Evolutionary conservation across 2,113 vertebrate species (phyloP).

Genomic region (Hippocampus barbouri): DNA sequence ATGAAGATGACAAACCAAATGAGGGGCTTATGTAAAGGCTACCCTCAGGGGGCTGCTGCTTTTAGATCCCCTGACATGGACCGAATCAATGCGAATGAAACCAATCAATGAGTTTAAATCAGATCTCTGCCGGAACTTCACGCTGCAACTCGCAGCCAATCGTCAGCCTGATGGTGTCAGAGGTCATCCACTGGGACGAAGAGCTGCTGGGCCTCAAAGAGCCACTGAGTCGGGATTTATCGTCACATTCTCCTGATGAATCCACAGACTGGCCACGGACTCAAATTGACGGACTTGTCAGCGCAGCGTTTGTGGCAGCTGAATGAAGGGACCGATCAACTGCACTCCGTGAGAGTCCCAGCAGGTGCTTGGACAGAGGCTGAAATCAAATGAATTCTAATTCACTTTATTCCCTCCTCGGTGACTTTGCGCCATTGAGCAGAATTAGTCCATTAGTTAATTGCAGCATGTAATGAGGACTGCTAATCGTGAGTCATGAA

Average conservation of each 20-base stretch:
- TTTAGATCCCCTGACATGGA: constrained; percentile 1
- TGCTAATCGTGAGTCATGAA: constrained; percentile 48
- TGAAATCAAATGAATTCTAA: constrained; percentile 30
- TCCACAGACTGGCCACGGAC: constrained; percentile 28
- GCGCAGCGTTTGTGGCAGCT: background rate
- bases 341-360: constrained; percentile 2
- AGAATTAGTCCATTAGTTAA: constrained; percentile 39
- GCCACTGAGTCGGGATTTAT: constrained; percentile 55
- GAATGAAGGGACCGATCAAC: background rate
- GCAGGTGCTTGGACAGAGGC: constrained; percentile 16
- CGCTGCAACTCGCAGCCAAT: constrained; percentile 15
- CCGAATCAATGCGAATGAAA: constrained; percentile 9
- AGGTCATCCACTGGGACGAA: constrained; percentile 52
- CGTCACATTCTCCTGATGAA: constrained; percentile 38
- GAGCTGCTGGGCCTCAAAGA: constrained; percentile 46
- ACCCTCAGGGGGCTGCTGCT: background rate
- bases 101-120: constrained; percentile 14
- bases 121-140: background rate
- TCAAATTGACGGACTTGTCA: constrained; percentile 22
- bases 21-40: background rate
- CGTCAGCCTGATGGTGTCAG: constrained; percentile 36
- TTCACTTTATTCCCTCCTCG: constrained; percentile 33
- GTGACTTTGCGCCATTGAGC: constrained; percentile 46
- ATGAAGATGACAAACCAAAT: background rate
- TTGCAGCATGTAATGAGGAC: constrained; percentile 46